These are phyloP conservation scores for Xyrichtys novacula DNA, from an alignment of 2,797 vertebrate genomes.

Conservation along the genomic window DNA sequence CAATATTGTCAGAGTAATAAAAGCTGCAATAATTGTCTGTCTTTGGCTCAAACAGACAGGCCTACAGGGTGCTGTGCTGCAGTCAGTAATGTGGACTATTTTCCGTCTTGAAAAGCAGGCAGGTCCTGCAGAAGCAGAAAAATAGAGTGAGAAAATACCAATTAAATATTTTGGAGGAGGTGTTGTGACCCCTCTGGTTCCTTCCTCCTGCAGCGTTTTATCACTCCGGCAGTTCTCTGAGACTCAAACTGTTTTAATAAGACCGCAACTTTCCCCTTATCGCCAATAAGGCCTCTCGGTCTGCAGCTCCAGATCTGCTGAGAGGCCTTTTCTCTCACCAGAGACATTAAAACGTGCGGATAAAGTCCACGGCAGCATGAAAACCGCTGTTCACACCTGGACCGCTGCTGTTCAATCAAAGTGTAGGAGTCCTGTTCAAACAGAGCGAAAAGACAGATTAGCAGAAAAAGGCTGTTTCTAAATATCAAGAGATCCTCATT, in stretches of 20 bases:
- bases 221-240: slow-evolving; percentile 61
- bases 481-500: no score
- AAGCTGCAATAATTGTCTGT: not conserved
- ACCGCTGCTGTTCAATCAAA: not conserved
- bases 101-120: slow-evolving; percentile 43
- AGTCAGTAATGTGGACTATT: slow-evolving; percentile 20
- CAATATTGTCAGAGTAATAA: slow-evolving; percentile 6
- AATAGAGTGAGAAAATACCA: slow-evolving; percentile 63
- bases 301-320: slow-evolving; percentile 69
- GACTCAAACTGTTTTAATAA: slow-evolving; percentile 76
- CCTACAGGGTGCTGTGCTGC: slow-evolving; percentile 29
- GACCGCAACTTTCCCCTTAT: slow-evolving; percentile 69
- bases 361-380: slow-evolving; percentile 46
- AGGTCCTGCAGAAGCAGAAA: slow-evolving; percentile 34
- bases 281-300: slow-evolving; percentile 72
- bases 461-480: no score
- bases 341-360: slow-evolving; percentile 54
- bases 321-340: slow-evolving; percentile 52
- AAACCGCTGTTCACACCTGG: slow-evolving; percentile 15
- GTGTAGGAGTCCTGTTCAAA: not conserved
- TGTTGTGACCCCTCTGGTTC: slow-evolving; percentile 68
- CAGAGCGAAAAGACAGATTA: no score
- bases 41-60: slow-evolving; percentile 1
- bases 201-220: slow-evolving; percentile 60
- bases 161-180: slow-evolving; percentile 72